Conservation (phyloP, 2,113 vertebrate genomes). For the Notothenia rossii region DNA sequence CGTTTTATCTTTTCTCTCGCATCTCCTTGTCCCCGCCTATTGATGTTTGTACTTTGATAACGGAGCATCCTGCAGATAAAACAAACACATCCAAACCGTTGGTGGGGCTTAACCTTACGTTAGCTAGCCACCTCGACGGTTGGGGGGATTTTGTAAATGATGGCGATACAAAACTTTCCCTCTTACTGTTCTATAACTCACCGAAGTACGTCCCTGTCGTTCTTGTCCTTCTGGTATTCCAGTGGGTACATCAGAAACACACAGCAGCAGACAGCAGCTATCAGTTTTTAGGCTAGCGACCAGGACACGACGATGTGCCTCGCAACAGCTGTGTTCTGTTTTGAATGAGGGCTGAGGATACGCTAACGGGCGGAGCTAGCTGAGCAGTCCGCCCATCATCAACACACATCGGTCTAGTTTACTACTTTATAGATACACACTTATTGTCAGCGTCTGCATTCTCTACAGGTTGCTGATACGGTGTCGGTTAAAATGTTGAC, state of each 20-base stretch:
- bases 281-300: constrained; percentile 37
- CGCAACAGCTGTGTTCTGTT: constrained; percentile 83
- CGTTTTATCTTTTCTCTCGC: too few species aligned
- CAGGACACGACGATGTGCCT: constrained; percentile 51
- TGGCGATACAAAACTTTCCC: constrained; percentile 40
- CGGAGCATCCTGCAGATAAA: constrained; percentile 53
- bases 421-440: background rate
- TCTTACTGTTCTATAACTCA: constrained; percentile 34
- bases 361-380: constrained; percentile 68
- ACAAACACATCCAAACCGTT: constrained; percentile 65
- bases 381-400: constrained; percentile 34
- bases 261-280: constrained; percentile 42
- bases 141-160: constrained; percentile 2
- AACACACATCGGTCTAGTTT: background rate
- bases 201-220: constrained; percentile 35
- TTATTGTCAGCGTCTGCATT: background rate
- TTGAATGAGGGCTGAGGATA: constrained; percentile 76
- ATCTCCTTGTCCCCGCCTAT: background rate
- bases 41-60: constrained; percentile 38
- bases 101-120: constrained; percentile 30
- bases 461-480: background rate
- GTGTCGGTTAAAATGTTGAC: background rate
- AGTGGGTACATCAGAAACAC: constrained; percentile 41
- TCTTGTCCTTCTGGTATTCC: constrained; percentile 37
- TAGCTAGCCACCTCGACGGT: constrained; percentile 61